These are phyloP conservation scores for Agonum fuliginosum DNA, from an alignment of 2,888 invertebrate genomes.

Conservation along the genomic window DNA sequence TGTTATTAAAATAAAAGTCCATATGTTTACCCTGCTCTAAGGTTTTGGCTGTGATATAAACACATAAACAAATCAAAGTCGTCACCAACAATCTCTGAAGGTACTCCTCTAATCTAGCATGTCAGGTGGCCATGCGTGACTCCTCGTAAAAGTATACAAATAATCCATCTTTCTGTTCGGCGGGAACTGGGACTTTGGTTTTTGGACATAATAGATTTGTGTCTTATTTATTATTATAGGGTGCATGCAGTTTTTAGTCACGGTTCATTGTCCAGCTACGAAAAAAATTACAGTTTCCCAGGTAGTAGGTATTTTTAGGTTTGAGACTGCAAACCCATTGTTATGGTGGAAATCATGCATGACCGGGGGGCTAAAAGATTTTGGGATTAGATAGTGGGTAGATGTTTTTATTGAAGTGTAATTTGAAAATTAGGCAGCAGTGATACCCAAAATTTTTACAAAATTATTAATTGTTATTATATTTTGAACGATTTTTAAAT, in stretches of 20 bases:
- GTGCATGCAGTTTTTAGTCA: not conserved
- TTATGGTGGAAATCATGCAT: not conserved
- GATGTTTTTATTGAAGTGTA: not conserved
- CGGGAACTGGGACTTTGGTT: not conserved
- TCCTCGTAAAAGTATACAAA: no score
- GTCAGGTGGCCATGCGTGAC: slow-evolving; percentile 25
- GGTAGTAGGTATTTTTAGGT: not conserved
- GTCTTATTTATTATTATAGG: not conserved
- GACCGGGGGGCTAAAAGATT: not conserved
- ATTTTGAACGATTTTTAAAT: no score
- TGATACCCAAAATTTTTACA: not conserved
- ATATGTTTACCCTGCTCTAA: no score
- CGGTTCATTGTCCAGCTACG: not conserved
- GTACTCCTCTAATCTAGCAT: slow-evolving; percentile 7
- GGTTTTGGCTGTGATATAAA: no score
- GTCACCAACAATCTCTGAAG: not conserved
- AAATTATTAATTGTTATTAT: not conserved
- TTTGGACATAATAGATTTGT: not conserved
- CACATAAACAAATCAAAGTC: not conserved
- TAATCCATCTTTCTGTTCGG: not conserved
- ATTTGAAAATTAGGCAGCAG: not conserved
- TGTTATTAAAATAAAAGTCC: no score
- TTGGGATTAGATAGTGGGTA: not conserved
- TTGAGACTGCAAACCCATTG: slow-evolving; percentile 9
- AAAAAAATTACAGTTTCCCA: not conserved